A percentile compares a stretch with the other conserved stretches of the same genome.
These are phyloP conservation scores for Megaptera novaeangliae DNA, from an alignment of 2,113 vertebrate species.

Conservation along the genomic window DNA sequence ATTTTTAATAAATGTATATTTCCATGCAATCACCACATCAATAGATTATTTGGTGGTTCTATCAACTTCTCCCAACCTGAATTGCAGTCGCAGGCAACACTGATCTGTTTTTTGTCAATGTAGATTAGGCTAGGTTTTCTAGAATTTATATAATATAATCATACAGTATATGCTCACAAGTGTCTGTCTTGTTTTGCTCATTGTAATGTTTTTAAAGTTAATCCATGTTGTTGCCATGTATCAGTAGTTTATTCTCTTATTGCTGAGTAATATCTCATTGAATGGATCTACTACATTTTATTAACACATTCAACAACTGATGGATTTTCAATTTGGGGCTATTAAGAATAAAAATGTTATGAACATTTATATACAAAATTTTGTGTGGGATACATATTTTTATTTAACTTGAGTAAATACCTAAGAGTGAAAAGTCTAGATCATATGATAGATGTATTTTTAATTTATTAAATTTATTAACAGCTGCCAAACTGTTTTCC, in stretches of 20 bases:
- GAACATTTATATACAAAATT: not conserved
- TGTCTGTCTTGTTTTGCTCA: not conserved
- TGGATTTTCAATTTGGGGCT: not conserved
- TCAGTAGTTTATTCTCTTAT: not conserved
- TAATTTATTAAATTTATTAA: slow-evolving; percentile 33
- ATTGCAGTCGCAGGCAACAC: not conserved
- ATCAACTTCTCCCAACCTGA: not conserved
- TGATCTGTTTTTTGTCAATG: not conserved
- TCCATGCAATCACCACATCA: not conserved
- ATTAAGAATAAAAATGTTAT: not conserved
- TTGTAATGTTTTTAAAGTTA: not conserved
- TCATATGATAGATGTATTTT: not conserved
- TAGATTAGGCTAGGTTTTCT: not conserved
- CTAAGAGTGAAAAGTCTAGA: not conserved
- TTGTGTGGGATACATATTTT: not conserved
- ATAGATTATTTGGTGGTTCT: not conserved
- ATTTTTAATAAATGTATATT: not conserved
- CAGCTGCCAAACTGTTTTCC: not conserved
- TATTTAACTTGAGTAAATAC: not conserved
- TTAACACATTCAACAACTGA: not conserved
- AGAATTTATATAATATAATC: not conserved
- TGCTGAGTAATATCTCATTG: not conserved
- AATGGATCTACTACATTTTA: not conserved
- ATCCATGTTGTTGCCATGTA: not conserved
- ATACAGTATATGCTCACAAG: not conserved